Evolutionary conservation across 2,797 vertebrate genomes (phyloP), one percentile per base, ranked within the genome.

Genomic region (Acanthopagrus latus): DNA sequence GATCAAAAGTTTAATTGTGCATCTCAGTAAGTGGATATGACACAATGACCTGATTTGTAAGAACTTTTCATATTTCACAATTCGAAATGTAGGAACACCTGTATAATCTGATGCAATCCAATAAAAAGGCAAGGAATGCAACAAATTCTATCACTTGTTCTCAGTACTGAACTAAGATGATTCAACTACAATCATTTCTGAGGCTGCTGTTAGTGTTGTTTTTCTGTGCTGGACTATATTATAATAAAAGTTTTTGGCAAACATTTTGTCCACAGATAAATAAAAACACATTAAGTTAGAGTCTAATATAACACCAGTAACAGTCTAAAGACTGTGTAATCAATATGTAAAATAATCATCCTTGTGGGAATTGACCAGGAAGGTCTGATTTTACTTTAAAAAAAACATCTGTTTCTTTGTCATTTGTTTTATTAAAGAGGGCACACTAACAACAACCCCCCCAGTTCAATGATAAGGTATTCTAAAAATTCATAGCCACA

Each of bases 401-500:
- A 17, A 52, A 17, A 7, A 55, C 58, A 52, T 33, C 21, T 57
- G 7, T 63, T 47, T 64, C 43, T 55, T 74, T 82, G 44, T 59
- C 43, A 52, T 79, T 83, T 82, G 29, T 71, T 80, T 81, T 52
- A 50, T 64, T 74, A 4, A 68, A 46, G 14, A 46, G 43, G 1
- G 43, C 57, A 69, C 25, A 82, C n/a, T n/a, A n/a, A n/a, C 17
- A 77, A 18, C 57, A 51, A 64, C 58, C 64, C 68, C 41, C 51
- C 66, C 63, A 71, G 66, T 72, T 83, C 38, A 82, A 69, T 68
- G 78, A 78, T 56, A 76, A 84, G 71, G 69, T 84, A 69, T 82
- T 71, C 68, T 85, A 69, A 85, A 38, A 88, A 91, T 80, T 72
- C 86, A 76, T 84, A 64, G 71, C 70, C 66, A 57, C 69, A 80